Evolutionary conservation across 1,140 invertebrate species (phyloP).

Genomic region (Drosophila pseudoobscura): DNA sequence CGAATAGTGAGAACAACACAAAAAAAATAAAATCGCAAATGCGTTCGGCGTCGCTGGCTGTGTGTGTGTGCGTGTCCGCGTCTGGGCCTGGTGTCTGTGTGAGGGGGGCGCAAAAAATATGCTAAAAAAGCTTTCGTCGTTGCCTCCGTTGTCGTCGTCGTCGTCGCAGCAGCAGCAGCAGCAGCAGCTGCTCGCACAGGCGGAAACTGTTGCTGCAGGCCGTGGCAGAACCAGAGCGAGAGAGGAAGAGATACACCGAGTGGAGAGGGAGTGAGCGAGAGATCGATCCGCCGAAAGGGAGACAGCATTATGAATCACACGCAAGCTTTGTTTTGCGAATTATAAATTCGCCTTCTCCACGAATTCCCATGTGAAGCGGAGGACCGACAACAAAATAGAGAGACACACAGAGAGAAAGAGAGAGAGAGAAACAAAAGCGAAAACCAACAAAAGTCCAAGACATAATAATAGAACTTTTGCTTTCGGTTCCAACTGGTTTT

Average conservation of each 20-base stretch:
- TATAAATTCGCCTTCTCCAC: slow-evolving; percentile 52
- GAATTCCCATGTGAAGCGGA: slow-evolving; percentile 54
- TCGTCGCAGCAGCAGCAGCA: slow-evolving; percentile 14
- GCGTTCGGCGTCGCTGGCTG: slow-evolving; percentile 47
- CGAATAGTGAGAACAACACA: slow-evolving; percentile 52
- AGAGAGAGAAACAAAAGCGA: slow-evolving; percentile 29
- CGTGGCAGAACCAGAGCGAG: slow-evolving; percentile 34
- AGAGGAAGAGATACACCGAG: slow-evolving; percentile 15
- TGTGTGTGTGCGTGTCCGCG: slow-evolving; percentile 29
- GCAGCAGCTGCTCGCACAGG: slow-evolving; percentile 34
- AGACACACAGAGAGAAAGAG: slow-evolving; percentile 41
- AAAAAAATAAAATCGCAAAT: slow-evolving; percentile 55
- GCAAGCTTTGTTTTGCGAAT: slow-evolving; percentile 66
- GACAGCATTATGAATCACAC: slow-evolving; percentile 71
- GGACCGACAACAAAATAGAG: slow-evolving; percentile 45
- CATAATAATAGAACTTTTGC: slow-evolving; percentile 81
- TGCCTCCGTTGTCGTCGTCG: too few relatives aligned
- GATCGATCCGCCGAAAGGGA: slow-evolving; percentile 14
- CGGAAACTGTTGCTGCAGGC: slow-evolving; percentile 64
- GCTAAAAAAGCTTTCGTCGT: slow-evolving; percentile 67
- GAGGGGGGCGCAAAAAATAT: slow-evolving; percentile 44
- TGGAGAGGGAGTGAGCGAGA: slow-evolving; percentile 26
- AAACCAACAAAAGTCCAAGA: slow-evolving; percentile 41
- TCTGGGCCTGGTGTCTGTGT: slow-evolving; percentile 11
- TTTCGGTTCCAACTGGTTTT: slow-evolving; percentile 80